Conservation (phyloP, 2,113 vertebrate genomes). For the chimpanzee (Pan troglodytes) region NHGRI_mPanTro3-v2.1_pri NC_072402.2:82285001-82285500, state of each 20-base stretch:
- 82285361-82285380: not conserved
- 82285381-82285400: not conserved
- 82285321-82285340: not conserved
- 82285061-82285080: no score
- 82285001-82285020: no score
- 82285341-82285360: not conserved
- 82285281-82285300: not conserved
- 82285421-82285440: no score
- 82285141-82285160: no score
- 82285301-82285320: not conserved
- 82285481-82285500: not conserved
- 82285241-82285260: not conserved
- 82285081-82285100: no score
- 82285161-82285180: not conserved
- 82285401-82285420: no score
- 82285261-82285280: not conserved
- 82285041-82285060: no score
- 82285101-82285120: no score
- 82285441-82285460: not conserved
- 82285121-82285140: no score
- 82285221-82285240: not conserved
- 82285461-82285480: not conserved
- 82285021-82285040: no score
- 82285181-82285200: not conserved
- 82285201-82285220: not conserved